phyloP scores from a whole-genome alignment of 2,797 vertebrate species.

The Falco cherrug region DNA sequence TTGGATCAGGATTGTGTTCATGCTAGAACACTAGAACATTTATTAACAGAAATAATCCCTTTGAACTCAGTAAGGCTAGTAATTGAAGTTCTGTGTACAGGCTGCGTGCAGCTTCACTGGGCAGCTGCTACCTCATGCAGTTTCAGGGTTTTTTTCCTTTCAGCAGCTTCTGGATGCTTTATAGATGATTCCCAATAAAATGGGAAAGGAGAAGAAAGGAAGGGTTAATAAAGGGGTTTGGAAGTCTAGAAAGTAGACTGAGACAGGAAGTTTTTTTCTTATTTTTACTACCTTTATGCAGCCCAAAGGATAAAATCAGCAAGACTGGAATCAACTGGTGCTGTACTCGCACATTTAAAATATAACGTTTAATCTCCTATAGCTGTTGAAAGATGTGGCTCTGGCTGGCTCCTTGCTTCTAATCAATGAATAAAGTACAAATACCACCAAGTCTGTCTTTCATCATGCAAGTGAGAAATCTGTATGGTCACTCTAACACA shows the following conservation, averaged over 20 bases:
- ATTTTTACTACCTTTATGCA: not conserved
- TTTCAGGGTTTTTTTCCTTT: slow-evolving; percentile 3
- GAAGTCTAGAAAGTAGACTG: not conserved
- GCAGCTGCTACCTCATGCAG: slow-evolving; percentile 5
- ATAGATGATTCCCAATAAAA: not conserved
- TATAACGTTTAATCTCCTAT: slow-evolving; percentile 7
- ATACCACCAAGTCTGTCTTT: slow-evolving; percentile 56
- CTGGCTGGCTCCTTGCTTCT: slow-evolving; percentile 2
- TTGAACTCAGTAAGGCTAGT: not conserved
- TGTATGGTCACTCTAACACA: slow-evolving; percentile 23
- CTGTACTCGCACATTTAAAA: not conserved
- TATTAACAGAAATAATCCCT: slow-evolving; percentile 18
- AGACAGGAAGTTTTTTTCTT: not conserved
- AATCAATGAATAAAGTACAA: slow-evolving; percentile 25
- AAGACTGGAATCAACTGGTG: not conserved
- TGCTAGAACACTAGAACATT: not conserved
- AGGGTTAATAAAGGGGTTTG: not conserved
- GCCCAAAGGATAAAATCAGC: not conserved
- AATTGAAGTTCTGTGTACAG: slow-evolving; percentile 1
- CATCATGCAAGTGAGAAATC: slow-evolving; percentile 39
- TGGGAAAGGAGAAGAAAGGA: not conserved
- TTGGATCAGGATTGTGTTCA: not conserved
- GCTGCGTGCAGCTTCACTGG: not conserved
- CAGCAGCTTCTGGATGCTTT: not conserved
- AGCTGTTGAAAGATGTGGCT: slow-evolving; percentile 19